A percentile compares a stretch with the other conserved stretches of the same genome.
These are phyloP conservation scores for Stigmatopora argus DNA, from an alignment of 2,113 vertebrate species.

Conservation along the genomic window DNA sequence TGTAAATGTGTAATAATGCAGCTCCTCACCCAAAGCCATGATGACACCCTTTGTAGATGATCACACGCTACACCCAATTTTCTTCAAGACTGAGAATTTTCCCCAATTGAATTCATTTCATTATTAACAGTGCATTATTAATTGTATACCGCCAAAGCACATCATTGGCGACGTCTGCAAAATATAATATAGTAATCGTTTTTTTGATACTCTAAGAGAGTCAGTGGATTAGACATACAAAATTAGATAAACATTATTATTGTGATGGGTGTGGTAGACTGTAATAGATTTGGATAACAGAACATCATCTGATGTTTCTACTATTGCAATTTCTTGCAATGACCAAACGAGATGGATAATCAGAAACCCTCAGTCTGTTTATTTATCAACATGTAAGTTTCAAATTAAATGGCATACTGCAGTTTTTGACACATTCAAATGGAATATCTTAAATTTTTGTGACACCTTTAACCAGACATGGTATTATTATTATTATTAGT, in stretches of 20 bases:
- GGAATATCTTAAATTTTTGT: too few relatives aligned
- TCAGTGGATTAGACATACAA: too few relatives aligned
- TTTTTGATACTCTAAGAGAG: too few relatives aligned
- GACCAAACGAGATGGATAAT: background rate
- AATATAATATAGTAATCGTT: too few relatives aligned
- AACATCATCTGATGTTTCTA: background rate
- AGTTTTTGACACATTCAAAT: too few relatives aligned
- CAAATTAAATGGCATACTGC: too few relatives aligned
- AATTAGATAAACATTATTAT: background rate
- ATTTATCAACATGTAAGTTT: too few relatives aligned
- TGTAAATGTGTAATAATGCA: constrained; percentile 13
- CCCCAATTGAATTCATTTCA: background rate
- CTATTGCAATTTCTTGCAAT: background rate
- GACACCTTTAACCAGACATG: too few relatives aligned
- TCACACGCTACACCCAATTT: background rate
- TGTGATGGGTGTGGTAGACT: background rate
- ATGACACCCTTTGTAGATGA: constrained; percentile 26
- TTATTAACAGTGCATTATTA: background rate
- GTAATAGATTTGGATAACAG: background rate
- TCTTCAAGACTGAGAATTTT: background rate
- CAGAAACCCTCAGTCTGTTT: too few relatives aligned
- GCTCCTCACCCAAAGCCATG: constrained; percentile 22
- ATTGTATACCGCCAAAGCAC: background rate
- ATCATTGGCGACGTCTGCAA: background rate
- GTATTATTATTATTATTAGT: too few relatives aligned